Percentiles rank a stretch among this genome's conserved stretches.
phyloP scores from a whole-genome alignment of 2,888 invertebrate species.

The Syrista parreyssii region DNA sequence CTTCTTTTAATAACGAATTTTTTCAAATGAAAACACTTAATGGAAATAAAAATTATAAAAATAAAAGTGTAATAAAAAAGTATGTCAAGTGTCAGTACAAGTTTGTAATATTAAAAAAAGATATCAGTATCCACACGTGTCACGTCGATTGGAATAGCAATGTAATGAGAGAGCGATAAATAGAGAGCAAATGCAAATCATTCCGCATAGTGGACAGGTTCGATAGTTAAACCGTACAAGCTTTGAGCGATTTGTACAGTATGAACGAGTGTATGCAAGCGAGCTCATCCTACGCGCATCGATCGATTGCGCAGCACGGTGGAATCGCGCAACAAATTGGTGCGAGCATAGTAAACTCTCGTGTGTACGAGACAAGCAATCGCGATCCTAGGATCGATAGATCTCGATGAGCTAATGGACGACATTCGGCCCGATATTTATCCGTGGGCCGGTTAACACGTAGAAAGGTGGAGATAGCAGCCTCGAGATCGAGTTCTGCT shows the following conservation, averaged over 20 bases:
- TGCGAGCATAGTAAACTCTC: constrained; percentile 1
- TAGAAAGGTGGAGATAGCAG: neutral
- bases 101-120: neutral
- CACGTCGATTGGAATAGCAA: neutral
- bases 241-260: neutral
- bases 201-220: neutral
- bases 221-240: neutral
- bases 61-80: neutral
- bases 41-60: neutral
- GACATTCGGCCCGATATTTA: constrained; percentile 1
- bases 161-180: neutral
- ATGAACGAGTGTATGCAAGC: neutral
- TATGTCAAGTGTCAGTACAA: neutral
- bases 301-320: constrained; percentile 1
- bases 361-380: constrained; percentile 3
- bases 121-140: neutral
- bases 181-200: neutral
- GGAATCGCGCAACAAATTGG: constrained; percentile 5
- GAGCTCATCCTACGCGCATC: neutral
- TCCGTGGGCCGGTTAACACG: constrained; percentile 4
- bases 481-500: constrained; percentile 2
- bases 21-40: too few relatives aligned
- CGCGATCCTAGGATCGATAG: neutral
- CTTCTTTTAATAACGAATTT: too few relatives aligned
- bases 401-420: constrained; percentile 3